Evolutionary conservation across 2,888 invertebrate genomes (phyloP).

Genomic region (Phortica okadai): DNA sequence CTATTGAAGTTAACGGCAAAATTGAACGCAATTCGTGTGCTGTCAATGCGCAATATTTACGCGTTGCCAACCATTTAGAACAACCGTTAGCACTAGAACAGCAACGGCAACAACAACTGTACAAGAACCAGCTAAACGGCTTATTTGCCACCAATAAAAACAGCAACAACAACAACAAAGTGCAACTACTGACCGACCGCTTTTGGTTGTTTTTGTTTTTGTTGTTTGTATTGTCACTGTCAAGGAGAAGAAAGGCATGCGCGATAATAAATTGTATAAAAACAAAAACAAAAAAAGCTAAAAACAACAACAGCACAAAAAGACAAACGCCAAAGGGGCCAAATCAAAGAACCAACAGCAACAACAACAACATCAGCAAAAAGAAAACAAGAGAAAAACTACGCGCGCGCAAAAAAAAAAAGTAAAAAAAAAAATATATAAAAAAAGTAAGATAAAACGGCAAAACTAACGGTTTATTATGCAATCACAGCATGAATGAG

Average conservation of each 20-base stretch:
- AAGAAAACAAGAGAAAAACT: slow-evolving; percentile 34
- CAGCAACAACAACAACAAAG: slow-evolving; percentile 20
- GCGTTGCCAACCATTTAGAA: background rate
- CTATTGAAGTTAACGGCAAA: background rate
- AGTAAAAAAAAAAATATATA: slow-evolving; percentile 32
- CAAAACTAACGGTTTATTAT: slow-evolving; percentile 69
- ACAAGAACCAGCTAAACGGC: background rate
- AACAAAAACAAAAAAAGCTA: slow-evolving; percentile 41
- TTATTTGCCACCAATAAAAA: background rate
- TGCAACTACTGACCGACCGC: slow-evolving; percentile 44
- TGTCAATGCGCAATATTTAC: background rate
- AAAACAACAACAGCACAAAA: slow-evolving; percentile 33
- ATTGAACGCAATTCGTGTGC: background rate
- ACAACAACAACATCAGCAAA: slow-evolving; percentile 10
- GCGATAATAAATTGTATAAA: slow-evolving; percentile 66
- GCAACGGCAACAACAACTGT: slow-evolving; percentile 2
- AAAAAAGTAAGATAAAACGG: slow-evolving; percentile 36
- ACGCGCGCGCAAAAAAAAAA: slow-evolving; percentile 38
- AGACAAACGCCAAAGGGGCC: slow-evolving; percentile 29
- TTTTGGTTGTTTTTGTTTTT: slow-evolving; percentile 53
- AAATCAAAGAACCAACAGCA: slow-evolving; percentile 36
- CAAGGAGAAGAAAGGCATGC: slow-evolving; percentile 56
- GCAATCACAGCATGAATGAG: slow-evolving; percentile 74
- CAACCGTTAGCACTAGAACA: slow-evolving; percentile 15
- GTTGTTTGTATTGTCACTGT: slow-evolving; percentile 54